A percentile compares a stretch with the other conserved stretches of the same genome.
phyloP scores from a whole-genome alignment of 2,113 vertebrate species.

The Thunnus maccoyii region DNA sequence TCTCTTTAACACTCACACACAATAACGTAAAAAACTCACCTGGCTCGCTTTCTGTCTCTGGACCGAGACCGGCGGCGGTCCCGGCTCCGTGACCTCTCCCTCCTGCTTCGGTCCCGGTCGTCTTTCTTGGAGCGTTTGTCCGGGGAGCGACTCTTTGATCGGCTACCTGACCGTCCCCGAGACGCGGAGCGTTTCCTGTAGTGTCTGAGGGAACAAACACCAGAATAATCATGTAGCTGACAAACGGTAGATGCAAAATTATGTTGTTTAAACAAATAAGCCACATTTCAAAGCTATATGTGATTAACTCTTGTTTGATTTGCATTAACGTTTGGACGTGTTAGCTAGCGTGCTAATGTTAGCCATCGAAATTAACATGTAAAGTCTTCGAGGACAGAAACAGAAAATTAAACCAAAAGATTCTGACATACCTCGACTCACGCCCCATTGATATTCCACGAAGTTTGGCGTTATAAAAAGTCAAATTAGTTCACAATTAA shows the following conservation, averaged over 20 bases:
- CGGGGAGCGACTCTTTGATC: slow-evolving; percentile 94
- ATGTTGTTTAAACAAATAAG: neutral
- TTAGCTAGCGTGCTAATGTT: slow-evolving; percentile 61
- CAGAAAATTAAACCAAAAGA: neutral
- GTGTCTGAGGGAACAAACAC: slow-evolving; percentile 83
- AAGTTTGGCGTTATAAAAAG: neutral
- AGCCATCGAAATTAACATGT: neutral
- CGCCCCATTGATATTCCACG: slow-evolving; percentile 72
- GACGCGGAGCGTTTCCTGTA: slow-evolving; percentile 95
- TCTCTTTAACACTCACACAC: neutral
- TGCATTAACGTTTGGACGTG: neutral
- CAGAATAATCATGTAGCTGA: accelerated
- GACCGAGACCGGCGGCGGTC: slow-evolving; percentile 95
- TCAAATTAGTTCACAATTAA: neutral
- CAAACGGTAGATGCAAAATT: neutral
- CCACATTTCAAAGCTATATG: accelerated
- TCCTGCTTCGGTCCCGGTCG: slow-evolving; percentile 87
- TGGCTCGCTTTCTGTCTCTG: slow-evolving; percentile 92
- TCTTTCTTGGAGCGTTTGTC: slow-evolving; percentile 95
- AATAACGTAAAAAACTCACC: slow-evolving; percentile 74
- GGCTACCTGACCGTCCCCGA: slow-evolving; percentile 90
- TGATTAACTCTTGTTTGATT: neutral
- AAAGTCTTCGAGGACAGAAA: neutral
- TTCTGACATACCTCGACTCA: slow-evolving; percentile 80
- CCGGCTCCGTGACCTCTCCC: slow-evolving; percentile 92